phyloP scores from a whole-genome alignment of 1,140 invertebrate genomes.

The Drosophila bocki region DNA sequence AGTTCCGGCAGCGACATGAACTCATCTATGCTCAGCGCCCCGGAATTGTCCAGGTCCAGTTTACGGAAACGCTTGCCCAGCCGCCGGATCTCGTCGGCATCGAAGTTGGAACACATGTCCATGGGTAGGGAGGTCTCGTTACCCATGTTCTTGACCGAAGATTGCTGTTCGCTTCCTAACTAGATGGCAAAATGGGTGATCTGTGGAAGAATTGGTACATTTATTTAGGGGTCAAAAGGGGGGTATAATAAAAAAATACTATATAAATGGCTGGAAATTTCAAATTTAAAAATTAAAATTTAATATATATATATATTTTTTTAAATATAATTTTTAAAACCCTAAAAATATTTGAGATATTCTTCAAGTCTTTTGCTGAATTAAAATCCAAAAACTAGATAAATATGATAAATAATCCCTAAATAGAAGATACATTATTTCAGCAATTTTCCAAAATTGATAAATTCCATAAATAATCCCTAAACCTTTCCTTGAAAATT shows the following conservation, averaged over 20 bases:
- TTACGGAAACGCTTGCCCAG: slow-evolving; percentile 98
- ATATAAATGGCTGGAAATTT: too few relatives aligned
- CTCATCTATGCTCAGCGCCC: slow-evolving; percentile 98
- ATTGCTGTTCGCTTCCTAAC: not conserved
- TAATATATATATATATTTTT: too few relatives aligned
- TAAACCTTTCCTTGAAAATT: not conserved
- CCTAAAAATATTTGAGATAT: not conserved
- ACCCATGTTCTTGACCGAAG: slow-evolving; percentile 87
- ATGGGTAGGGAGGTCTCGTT: slow-evolving; percentile 98
- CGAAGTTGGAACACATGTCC: slow-evolving; percentile 99
- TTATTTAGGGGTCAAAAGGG: not conserved
- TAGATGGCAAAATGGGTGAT: slow-evolving; percentile 7
- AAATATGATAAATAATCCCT: not conserved
- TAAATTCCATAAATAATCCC: not conserved
- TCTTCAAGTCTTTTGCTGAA: not conserved
- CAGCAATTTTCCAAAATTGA: too few relatives aligned
- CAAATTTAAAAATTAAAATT: too few relatives aligned
- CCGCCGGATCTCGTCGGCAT: slow-evolving; percentile 98
- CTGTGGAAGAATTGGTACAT: not conserved
- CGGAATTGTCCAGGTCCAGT: slow-evolving; percentile 98
- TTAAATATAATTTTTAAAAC: not conserved
- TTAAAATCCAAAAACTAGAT: not conserved
- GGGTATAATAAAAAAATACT: too few relatives aligned
- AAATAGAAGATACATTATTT: not conserved
- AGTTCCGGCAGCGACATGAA: slow-evolving; percentile 99